These are phyloP conservation scores for Punctoribates punctum DNA, from an alignment of 2,888 invertebrate species.

Conservation along the genomic window DNA sequence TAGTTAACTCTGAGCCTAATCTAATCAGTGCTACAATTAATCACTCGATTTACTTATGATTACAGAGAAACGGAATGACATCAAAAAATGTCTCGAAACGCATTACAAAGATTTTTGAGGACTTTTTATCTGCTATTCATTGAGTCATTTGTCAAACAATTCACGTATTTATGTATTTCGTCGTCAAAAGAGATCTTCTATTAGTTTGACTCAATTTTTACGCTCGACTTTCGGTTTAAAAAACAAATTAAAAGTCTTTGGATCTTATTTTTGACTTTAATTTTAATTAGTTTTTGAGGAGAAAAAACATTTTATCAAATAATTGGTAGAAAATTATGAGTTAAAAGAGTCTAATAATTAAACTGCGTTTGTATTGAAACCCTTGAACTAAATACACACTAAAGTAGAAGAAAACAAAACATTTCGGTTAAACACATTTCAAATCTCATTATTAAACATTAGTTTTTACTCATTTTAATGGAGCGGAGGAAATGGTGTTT, in stretches of 20 bases:
- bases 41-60: neutral
- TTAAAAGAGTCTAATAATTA: neutral
- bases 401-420: neutral
- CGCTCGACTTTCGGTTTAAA: neutral
- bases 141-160: conserved; percentile 13
- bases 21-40: neutral
- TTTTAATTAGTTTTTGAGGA: neutral
- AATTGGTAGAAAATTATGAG: neutral
- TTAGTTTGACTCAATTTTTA: neutral
- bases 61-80: neutral
- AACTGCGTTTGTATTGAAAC: neutral
- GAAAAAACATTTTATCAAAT: neutral
- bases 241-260: neutral
- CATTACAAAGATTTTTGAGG: neutral
- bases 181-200: neutral
- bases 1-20: neutral
- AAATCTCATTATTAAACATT: no score
- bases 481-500: no score
- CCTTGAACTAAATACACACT: conserved; percentile 16
- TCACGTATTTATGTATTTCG: neutral
- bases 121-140: neutral
- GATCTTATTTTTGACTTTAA: neutral
- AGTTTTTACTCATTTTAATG: no score
- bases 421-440: neutral
- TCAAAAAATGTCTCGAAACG: neutral